Conservation (phyloP, 2,888 invertebrate genomes). For the Stenichneumon culpator region DNA sequence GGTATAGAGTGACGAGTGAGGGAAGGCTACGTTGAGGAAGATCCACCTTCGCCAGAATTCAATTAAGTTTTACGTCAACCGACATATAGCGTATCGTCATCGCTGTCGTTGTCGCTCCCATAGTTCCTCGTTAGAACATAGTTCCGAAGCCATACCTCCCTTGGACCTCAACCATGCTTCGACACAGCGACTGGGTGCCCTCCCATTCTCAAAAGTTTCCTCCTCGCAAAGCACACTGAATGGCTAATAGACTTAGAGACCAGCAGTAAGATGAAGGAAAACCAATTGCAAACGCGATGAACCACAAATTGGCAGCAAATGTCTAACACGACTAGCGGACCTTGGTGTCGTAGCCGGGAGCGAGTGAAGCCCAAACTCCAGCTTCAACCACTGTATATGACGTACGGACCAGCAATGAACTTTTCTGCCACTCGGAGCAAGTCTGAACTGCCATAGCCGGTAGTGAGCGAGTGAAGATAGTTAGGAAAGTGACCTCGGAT, state of each 20-base stretch:
- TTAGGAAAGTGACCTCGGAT: conserved; percentile 30
- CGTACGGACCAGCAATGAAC: conserved; percentile 44
- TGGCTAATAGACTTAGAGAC: conserved; percentile 59
- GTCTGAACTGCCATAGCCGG: not conserved
- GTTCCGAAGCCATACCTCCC: not conserved
- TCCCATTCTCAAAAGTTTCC: conserved; percentile 46
- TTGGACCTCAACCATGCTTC: conserved; percentile 30
- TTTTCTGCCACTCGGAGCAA: conserved; percentile 28
- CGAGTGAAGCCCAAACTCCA: conserved; percentile 32
- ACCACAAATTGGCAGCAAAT: conserved; percentile 78
- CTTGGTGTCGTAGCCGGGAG: conserved; percentile 37
- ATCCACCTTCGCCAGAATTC: conserved; percentile 74
- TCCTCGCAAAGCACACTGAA: conserved; percentile 33
- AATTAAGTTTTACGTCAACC: conserved; percentile 76
- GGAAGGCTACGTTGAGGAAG: conserved; percentile 71
- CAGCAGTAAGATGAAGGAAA: conserved; percentile 74
- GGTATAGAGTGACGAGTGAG: conserved; percentile 11
- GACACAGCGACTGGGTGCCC: conserved; percentile 56
- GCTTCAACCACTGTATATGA: conserved; percentile 36
- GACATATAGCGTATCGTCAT: conserved; percentile 31
- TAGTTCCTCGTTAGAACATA: conserved; percentile 24
- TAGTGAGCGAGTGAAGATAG: conserved; percentile 5
- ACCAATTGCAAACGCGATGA: conserved; percentile 80
- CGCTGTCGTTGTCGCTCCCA: not conserved
- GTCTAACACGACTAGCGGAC: conserved; percentile 72